phyloP scores from a whole-genome alignment of 2,113 vertebrate species.

The Malurus cyaneus region DNA sequence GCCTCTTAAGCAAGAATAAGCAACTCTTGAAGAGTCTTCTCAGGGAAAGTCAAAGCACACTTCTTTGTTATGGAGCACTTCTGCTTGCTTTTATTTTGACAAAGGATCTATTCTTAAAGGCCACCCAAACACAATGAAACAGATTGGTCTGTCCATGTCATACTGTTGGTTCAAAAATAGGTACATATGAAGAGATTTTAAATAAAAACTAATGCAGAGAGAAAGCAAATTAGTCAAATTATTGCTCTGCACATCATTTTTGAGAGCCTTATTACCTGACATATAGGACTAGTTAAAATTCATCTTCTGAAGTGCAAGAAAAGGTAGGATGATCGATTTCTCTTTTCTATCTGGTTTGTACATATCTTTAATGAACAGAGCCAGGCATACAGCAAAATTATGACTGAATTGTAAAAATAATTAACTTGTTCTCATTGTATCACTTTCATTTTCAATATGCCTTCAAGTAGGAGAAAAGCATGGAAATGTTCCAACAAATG shows the following conservation, averaged over 20 bases:
- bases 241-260: neutral
- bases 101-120: neutral
- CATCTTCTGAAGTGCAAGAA: neutral
- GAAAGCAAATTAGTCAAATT: neutral
- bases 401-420: neutral
- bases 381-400: neutral
- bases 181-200: neutral
- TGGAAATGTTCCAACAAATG: neutral
- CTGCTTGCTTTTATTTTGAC: neutral
- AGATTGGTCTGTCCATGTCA: neutral
- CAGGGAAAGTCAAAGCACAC: neutral
- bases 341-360: neutral
- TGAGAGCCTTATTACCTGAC: neutral
- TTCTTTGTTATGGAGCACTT: neutral
- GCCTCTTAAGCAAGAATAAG: neutral
- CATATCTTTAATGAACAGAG: neutral
- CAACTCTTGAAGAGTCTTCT: neutral
- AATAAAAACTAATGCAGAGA: neutral
- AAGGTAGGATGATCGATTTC: neutral
- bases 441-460: neutral
- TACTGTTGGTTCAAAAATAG: neutral
- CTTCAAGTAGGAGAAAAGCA: neutral
- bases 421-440: neutral
- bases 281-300: neutral
- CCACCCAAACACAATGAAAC: neutral